Conservation (phyloP, 2,888 invertebrate species). For the Drosophila anomelani region DNA sequence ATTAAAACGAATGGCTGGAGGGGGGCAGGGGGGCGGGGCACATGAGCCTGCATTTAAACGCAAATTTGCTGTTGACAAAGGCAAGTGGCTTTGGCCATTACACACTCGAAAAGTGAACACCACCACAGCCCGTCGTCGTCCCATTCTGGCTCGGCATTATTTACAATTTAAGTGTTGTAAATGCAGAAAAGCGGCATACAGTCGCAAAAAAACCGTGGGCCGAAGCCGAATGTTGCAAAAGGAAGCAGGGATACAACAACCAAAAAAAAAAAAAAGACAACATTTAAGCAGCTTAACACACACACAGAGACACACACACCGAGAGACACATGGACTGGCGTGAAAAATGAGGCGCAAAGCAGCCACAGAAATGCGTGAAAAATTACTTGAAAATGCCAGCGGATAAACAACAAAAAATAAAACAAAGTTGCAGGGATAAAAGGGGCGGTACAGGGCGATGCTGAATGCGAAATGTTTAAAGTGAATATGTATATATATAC, state of each 20-base stretch:
- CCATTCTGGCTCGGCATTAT: conserved; percentile 63
- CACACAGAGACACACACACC: conserved; percentile 47
- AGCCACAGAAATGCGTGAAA: conserved; percentile 81
- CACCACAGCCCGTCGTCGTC: not conserved
- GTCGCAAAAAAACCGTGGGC: conserved; percentile 34
- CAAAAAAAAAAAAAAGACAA: conserved; percentile 47
- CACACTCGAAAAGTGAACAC: conserved; percentile 53
- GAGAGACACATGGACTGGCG: conserved; percentile 43
- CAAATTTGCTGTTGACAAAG: conserved; percentile 80
- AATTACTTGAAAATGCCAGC: conserved; percentile 78
- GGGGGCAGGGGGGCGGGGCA: conserved; percentile 29
- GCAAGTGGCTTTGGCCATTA: conserved; percentile 78
- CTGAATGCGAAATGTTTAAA: conserved; percentile 44
- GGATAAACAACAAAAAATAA: conserved; percentile 69
- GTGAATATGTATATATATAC: conserved; percentile 43
- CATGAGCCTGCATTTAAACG: conserved; percentile 70
- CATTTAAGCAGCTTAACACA: conserved; percentile 80
- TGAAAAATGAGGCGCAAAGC: conserved; percentile 79
- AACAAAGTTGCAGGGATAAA: conserved; percentile 47
- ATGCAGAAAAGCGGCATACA: conserved; percentile 56
- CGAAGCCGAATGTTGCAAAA: conserved; percentile 61
- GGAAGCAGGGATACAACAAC: conserved; percentile 46
- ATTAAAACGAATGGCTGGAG: conserved; percentile 71
- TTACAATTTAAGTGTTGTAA: conserved; percentile 80
- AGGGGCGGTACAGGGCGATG: not conserved